Conservation (phyloP, 64 coral and sea anemone genomes). For the Dendronephthya gigantea region DNA sequence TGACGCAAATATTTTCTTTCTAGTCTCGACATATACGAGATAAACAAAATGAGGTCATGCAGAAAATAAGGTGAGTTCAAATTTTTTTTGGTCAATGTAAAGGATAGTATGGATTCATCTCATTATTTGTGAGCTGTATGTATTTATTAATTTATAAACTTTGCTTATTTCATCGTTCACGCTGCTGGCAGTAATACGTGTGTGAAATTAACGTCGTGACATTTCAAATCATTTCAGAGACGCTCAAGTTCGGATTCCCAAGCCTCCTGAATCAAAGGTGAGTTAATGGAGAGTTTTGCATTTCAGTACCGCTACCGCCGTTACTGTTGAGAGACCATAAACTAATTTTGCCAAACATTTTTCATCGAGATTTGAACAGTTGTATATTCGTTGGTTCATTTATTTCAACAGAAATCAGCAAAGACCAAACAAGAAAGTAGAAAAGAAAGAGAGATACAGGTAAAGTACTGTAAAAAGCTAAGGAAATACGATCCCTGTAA, state of each 20-base stretch:
- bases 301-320: background rate
- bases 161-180: background rate
- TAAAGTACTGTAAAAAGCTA: background rate
- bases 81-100: background rate
- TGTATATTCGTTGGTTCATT: no score
- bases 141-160: background rate
- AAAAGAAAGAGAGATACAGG: constrained; percentile 1
- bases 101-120: background rate
- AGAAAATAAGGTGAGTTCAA: background rate
- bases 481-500: background rate
- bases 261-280: constrained; percentile 6
- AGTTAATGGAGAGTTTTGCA: background rate
- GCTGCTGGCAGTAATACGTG: no score
- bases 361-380: no score
- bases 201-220: no score
- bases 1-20: no score
- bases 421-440: background rate
- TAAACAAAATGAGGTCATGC: constrained; percentile 18
- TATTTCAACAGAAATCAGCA: background rate
- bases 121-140: background rate
- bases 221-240: background rate
- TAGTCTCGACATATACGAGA: background rate
- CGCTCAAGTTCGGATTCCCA: background rate
- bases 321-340: background rate
- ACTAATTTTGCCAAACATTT: no score